phyloP scores from a whole-genome alignment of 2,888 invertebrate genomes.

The Eupithecia subumbrata region DNA sequence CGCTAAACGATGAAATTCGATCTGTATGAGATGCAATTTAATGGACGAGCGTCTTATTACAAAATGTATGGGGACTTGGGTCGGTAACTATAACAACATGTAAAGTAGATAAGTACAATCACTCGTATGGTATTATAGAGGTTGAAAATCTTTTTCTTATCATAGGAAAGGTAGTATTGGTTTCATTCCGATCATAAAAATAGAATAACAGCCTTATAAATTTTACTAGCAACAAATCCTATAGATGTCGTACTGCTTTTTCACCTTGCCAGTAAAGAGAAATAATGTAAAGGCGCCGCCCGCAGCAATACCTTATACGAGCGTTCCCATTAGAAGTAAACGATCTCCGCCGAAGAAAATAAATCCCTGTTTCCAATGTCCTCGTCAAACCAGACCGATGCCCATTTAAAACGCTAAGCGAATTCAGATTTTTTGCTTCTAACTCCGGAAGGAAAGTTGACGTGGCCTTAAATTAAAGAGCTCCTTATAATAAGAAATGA shows the following conservation, averaged over 20 bases:
- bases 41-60: conserved; percentile 19
- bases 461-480: conserved; percentile 68
- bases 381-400: conserved; percentile 26
- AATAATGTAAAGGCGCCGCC: conserved; percentile 9
- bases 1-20: conserved; percentile 40
- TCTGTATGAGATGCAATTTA: conserved; percentile 39
- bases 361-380: conserved; percentile 32
- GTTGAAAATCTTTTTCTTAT: neutral
- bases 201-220: neutral
- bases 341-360: conserved; percentile 26
- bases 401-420: conserved; percentile 36
- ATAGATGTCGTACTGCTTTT: neutral
- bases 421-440: conserved; percentile 66
- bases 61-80: neutral
- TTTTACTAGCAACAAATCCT: neutral
- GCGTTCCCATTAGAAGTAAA: conserved; percentile 29
- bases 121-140: neutral
- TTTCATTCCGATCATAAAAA: neutral
- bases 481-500: conserved; percentile 78
- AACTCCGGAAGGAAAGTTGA: conserved; percentile 78
- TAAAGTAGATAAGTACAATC: neutral
- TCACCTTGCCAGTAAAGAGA: conserved; percentile 8
- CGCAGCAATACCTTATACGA: conserved; percentile 15
- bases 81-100: neutral
- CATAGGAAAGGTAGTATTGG: neutral